These are phyloP conservation scores for Lucifuga dentata DNA, from an alignment of 2,113 vertebrate species.

Conservation along the genomic window DNA sequence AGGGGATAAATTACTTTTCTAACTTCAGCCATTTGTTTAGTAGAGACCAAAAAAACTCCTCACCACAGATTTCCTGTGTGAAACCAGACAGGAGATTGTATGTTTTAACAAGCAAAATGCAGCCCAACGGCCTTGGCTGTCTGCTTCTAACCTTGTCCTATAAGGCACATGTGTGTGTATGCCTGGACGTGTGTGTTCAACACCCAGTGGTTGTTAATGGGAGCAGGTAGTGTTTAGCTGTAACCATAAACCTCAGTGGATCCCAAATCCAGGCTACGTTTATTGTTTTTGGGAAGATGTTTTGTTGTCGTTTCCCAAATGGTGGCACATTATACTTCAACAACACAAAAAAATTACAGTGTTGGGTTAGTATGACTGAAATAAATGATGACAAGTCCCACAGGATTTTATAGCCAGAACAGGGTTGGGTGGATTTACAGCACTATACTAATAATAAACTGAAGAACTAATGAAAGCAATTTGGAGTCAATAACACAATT, in stretches of 20 bases:
- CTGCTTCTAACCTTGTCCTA: constrained; percentile 60
- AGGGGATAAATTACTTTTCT: constrained; percentile 16
- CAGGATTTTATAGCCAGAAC: constrained; percentile 21
- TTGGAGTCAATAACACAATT: no score
- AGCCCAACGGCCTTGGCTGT: constrained; percentile 55
- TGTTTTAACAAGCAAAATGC: constrained; percentile 57
- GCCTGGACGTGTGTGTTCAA: background rate
- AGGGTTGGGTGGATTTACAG: background rate
- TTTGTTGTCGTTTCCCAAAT: constrained; percentile 45
- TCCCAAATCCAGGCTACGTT: constrained; percentile 17
- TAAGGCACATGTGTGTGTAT: constrained; percentile 8
- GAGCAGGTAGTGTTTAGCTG: constrained; percentile 51
- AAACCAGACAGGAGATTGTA: constrained; percentile 47
- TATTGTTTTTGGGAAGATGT: constrained; percentile 17
- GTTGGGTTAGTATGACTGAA: constrained; percentile 38
- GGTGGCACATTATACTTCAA: background rate
- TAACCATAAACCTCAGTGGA: constrained; percentile 53
- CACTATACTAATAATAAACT: background rate
- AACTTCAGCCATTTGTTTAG: constrained; percentile 27
- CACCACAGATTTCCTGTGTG: constrained; percentile 48
- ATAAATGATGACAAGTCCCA: constrained; percentile 31
- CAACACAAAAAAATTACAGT: constrained; percentile 28
- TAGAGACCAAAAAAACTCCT: background rate
- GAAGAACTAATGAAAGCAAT: background rate
- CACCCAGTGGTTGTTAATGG: constrained; percentile 38